Conservation (phyloP, 2,888 invertebrate species). For the Apamea sordens region DNA sequence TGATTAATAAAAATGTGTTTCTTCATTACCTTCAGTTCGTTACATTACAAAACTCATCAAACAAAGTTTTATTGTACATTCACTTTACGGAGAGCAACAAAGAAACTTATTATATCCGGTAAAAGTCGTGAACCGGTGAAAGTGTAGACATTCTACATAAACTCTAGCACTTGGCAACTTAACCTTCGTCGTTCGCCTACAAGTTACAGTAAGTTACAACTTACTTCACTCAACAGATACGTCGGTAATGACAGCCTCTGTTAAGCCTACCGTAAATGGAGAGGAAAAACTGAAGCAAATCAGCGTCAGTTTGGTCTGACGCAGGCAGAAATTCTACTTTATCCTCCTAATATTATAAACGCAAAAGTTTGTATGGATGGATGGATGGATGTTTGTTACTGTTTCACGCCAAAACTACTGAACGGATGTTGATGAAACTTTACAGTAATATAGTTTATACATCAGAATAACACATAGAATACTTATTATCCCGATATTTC, state of each 20-base stretch:
- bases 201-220: constrained; percentile 51
- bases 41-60: neutral
- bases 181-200: constrained; percentile 24
- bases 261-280: constrained; percentile 24
- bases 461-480: no score
- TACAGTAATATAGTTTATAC: no score
- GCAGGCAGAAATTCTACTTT: neutral
- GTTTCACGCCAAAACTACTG: no score
- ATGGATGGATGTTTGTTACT: no score
- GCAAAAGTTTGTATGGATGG: no score
- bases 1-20: neutral
- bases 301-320: neutral
- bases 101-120: neutral
- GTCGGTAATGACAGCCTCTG: constrained; percentile 52
- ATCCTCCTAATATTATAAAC: neutral
- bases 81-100: neutral
- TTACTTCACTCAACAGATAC: constrained; percentile 57
- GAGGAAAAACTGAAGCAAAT: neutral
- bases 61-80: neutral
- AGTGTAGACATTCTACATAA: constrained; percentile 39
- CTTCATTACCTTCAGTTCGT: neutral
- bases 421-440: no score
- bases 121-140: constrained; percentile 20
- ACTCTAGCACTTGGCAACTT: constrained; percentile 29
- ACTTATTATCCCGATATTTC: no score